Percentiles rank a stretch among this genome's conserved stretches.
These are phyloP conservation scores for Lindbergichthys nudifrons DNA, from an alignment of 2,797 vertebrate genomes.

Conservation along the genomic window DNA sequence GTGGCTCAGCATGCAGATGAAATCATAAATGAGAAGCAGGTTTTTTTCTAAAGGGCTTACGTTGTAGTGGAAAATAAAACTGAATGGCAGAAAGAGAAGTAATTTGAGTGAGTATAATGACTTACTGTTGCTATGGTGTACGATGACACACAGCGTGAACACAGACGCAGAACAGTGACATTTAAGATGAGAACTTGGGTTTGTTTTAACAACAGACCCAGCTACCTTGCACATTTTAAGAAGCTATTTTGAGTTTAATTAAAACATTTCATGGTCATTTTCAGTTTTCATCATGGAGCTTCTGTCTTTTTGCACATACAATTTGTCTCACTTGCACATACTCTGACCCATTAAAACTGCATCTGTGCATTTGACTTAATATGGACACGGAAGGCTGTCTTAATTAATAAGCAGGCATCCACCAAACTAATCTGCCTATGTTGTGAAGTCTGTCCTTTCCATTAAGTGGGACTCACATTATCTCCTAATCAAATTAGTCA, in stretches of 20 bases:
- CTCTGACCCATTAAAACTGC: conserved; percentile 71
- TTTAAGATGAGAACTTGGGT: conserved; percentile 21
- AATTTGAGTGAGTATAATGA: conserved; percentile 47
- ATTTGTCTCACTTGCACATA: conserved; percentile 52
- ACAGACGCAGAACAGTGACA: conserved; percentile 28
- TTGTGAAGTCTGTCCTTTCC: conserved; percentile 86
- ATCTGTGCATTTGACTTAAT: conserved; percentile 72
- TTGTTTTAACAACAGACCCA: conserved; percentile 40
- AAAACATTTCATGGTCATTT: conserved; percentile 34
- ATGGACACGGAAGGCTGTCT: conserved; percentile 77
- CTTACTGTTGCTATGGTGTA: conserved; percentile 57
- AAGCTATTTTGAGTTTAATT: conserved; percentile 27
- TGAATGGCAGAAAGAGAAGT: conserved; percentile 41
- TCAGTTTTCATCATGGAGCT: conserved; percentile 15
- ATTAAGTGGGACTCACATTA: conserved; percentile 84
- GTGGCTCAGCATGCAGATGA: conserved; percentile 26
- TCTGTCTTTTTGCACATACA: conserved; percentile 9
- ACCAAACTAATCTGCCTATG: conserved; percentile 82
- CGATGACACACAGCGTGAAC: conserved; percentile 52
- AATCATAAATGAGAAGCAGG: conserved; percentile 40
- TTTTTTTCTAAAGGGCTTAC: conserved; percentile 36
- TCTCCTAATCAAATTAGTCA: conserved; percentile 86
- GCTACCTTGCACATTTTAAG: conserved; percentile 8
- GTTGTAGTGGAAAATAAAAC: conserved; percentile 34
- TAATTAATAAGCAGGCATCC: conserved; percentile 84